Conservation (phyloP, 2,888 invertebrate genomes). For the Brenthis daphne region DNA sequence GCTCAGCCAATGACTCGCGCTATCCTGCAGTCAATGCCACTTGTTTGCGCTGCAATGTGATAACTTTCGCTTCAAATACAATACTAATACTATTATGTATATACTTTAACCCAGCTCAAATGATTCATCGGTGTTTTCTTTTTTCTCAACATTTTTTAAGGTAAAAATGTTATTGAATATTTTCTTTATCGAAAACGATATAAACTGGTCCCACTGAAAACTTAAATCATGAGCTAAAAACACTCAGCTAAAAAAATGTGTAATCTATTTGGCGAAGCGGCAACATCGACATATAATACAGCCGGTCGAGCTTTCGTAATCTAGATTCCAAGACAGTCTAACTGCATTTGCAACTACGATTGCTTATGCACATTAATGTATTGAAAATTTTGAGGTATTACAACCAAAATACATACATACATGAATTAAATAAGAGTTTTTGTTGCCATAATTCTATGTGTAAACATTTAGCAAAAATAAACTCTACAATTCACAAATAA, state of each 20-base stretch:
- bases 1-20: slow-evolving; percentile 44
- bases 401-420: neutral
- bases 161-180: too few species aligned
- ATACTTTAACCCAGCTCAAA: slow-evolving; percentile 19
- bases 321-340: slow-evolving; percentile 49
- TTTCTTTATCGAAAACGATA: neutral
- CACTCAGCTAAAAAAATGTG: slow-evolving; percentile 32
- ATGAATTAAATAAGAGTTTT: neutral
- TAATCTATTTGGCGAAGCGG: slow-evolving; percentile 43
- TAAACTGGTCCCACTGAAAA: slow-evolving; percentile 3
- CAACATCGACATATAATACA: slow-evolving; percentile 68
- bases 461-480: neutral
- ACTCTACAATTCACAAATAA: neutral
- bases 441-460: neutral
- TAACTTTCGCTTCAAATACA: slow-evolving; percentile 52
- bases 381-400: slow-evolving; percentile 20
- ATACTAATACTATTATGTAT: slow-evolving; percentile 34
- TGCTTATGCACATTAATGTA: slow-evolving; percentile 27
- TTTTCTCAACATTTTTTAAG: too few species aligned
- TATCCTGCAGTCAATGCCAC: slow-evolving; percentile 48
- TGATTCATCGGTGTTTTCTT: neutral
- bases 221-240: slow-evolving; percentile 21
- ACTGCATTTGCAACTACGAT: slow-evolving; percentile 41
- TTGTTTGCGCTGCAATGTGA: slow-evolving; percentile 43
- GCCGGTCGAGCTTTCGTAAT: slow-evolving; percentile 67